Conservation (phyloP, 2,113 vertebrate species). For the Onychorhynchus coronatus region DNA sequence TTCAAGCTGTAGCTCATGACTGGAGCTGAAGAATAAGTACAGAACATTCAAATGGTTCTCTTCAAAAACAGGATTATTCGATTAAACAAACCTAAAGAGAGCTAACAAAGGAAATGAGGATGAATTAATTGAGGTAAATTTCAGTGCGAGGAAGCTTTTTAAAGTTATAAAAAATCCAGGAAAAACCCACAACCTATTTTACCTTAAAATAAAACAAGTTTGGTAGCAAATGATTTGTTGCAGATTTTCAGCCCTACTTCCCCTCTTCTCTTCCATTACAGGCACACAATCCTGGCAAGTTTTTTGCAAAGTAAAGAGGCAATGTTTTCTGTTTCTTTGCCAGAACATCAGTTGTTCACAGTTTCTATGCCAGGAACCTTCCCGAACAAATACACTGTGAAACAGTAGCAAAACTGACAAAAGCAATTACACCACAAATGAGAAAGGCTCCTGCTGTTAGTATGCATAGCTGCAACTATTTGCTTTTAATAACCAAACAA, state of each 20-base stretch:
- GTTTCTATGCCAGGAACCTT: background rate
- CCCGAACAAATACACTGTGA: background rate
- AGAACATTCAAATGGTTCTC: rapidly evolving
- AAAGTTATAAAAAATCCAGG: background rate
- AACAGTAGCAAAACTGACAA: background rate
- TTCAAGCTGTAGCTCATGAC: background rate
- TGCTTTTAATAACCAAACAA: background rate
- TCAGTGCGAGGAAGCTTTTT: background rate
- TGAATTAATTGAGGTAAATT: background rate
- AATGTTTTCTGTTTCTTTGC: background rate
- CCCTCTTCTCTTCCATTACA: background rate
- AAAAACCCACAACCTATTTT: rapidly evolving
- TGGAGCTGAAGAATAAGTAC: background rate
- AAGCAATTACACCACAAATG: background rate
- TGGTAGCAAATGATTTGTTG: background rate
- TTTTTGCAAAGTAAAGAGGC: background rate
- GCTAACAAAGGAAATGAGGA: background rate
- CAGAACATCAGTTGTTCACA: background rate
- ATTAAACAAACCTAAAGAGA: background rate
- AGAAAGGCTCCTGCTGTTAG: background rate
- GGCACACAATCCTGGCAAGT: background rate
- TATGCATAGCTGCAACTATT: background rate
- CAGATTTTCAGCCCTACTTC: background rate
- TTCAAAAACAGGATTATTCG: background rate
- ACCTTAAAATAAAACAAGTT: background rate